Conservation (phyloP, 2,888 invertebrate genomes). For the Macrosoma leucophasiata region DNA sequence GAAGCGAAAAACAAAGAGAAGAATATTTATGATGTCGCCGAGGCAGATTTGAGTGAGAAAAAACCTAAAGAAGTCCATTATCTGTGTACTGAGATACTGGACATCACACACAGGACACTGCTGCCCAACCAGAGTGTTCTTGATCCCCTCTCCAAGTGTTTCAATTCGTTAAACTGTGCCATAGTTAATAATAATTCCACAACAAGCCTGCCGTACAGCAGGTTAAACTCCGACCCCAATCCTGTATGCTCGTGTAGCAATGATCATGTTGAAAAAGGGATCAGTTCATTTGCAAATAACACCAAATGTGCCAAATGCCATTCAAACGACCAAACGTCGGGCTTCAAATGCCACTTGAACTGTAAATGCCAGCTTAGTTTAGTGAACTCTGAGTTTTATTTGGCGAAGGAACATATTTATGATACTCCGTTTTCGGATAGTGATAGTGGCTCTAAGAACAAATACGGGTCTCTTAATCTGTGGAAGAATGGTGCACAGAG, state of each 20-base stretch:
- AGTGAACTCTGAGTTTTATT: constrained; percentile 47
- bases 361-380: constrained; percentile 51
- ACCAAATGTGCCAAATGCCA: constrained; percentile 44
- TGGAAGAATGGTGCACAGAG: constrained; percentile 35
- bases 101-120: constrained; percentile 51
- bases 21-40: constrained; percentile 38
- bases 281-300: too few relatives aligned
- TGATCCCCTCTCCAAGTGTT: constrained; percentile 52
- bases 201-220: constrained; percentile 57
- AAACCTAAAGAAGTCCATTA: constrained; percentile 67
- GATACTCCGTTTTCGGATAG: constrained; percentile 71
- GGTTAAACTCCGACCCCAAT: constrained; percentile 39
- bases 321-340: constrained; percentile 37
- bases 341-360: constrained; percentile 60
- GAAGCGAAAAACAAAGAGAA: constrained; percentile 48
- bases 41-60: constrained; percentile 39
- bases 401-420: constrained; percentile 76
- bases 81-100: constrained; percentile 65
- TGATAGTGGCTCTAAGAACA: constrained; percentile 28
- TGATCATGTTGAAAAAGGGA: constrained; percentile 33
- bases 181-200: constrained; percentile 46
- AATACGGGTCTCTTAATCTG: constrained; percentile 47
- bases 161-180: constrained; percentile 63
- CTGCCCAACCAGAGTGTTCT: constrained; percentile 38
- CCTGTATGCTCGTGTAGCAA: constrained; percentile 43